A percentile compares a stretch with the other conserved stretches of the same genome.
Conservation (phyloP, 2,113 vertebrate species). For the Cnemophilus loriae region DNA sequence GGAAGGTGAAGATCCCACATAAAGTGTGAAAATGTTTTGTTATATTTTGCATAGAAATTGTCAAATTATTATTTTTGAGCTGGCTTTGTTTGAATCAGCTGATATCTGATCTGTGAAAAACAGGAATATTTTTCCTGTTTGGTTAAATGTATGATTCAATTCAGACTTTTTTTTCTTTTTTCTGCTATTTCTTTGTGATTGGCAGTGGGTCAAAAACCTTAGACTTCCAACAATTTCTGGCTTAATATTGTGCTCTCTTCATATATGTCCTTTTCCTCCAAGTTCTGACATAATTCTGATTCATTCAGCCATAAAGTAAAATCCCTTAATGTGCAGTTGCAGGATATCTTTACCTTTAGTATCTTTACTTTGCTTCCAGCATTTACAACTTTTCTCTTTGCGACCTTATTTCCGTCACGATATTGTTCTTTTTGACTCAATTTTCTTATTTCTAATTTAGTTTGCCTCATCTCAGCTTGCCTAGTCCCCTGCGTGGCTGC, state of each 20-base stretch:
- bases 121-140: not conserved
- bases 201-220: not conserved
- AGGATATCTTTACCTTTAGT: not conserved
- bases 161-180: not conserved
- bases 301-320: not conserved
- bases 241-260: not conserved
- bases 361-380: not conserved
- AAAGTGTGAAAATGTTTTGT: not conserved
- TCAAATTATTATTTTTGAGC: not conserved
- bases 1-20: not conserved
- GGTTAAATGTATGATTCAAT: not conserved
- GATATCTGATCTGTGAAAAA: not conserved
- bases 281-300: not conserved
- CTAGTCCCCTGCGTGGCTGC: not conserved
- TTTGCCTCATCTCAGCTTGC: not conserved
- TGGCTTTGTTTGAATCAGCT: not conserved
- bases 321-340: not conserved
- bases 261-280: not conserved
- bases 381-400: not conserved
- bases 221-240: not conserved
- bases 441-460: not conserved
- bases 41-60: not conserved
- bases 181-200: not conserved
- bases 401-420: not conserved
- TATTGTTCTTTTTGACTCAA: not conserved